Conservation (phyloP, 2,113 vertebrate genomes). For the Caranx melampygus region DNA sequence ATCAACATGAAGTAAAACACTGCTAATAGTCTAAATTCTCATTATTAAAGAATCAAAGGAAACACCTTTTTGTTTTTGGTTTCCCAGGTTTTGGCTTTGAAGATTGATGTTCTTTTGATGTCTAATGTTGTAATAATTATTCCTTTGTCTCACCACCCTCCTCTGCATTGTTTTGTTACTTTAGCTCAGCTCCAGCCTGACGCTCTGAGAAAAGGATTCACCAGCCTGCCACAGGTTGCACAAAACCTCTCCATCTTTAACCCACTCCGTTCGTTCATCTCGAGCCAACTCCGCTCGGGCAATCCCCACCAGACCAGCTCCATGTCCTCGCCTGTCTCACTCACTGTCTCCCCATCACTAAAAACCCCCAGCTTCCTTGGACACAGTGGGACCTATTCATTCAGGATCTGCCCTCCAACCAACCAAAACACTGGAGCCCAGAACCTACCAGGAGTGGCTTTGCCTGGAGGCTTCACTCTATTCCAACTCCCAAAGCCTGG, state of each 20-base stretch:
- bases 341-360: conserved; percentile 82
- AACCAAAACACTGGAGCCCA: conserved; percentile 63
- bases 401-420: conserved; percentile 87
- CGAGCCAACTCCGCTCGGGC: neutral
- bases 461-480: conserved; percentile 92
- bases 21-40: neutral
- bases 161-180: conserved; percentile 2
- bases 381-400: conserved; percentile 85
- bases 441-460: conserved; percentile 75
- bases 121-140: rapidly evolving
- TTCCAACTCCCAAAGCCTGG: conserved; percentile 84
- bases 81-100: neutral
- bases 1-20: neutral
- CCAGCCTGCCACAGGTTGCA: neutral
- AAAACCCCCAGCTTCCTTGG: conserved; percentile 74
- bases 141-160: conserved; percentile 3
- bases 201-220: neutral
- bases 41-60: neutral
- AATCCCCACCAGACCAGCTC: conserved; percentile 25
- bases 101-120: neutral
- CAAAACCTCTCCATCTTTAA: neutral
- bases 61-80: neutral
- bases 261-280: neutral
- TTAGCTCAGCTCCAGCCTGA: conserved; percentile 29
- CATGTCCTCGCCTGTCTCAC: conserved; percentile 52